Evolutionary conservation across 2,888 invertebrate species (phyloP).

Genomic region (Bedellia somnulentella): DNA sequence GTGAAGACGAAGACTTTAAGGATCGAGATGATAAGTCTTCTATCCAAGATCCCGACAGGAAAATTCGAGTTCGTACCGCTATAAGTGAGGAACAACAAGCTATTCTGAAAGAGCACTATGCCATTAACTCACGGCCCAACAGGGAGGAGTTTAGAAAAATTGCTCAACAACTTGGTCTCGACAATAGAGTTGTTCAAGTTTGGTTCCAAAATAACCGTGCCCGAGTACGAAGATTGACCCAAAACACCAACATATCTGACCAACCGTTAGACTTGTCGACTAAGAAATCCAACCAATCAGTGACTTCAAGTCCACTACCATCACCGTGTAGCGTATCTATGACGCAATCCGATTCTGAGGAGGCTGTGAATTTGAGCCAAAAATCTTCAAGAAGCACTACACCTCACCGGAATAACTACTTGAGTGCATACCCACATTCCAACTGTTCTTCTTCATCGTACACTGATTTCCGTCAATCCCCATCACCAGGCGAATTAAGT

Average conservation of each 20-base stretch:
- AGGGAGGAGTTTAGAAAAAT: conserved; percentile 91
- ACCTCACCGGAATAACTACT: conserved; percentile 44
- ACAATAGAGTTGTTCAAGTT: conserved; percentile 83
- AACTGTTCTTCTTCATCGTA: conserved; percentile 61
- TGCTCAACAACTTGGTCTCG: conserved; percentile 75
- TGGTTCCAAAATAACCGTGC: conserved; percentile 97
- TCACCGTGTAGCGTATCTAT: conserved; percentile 68
- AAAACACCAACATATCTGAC: conserved; percentile 49
- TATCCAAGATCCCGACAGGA: conserved; percentile 67
- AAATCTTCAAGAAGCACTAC: conserved; percentile 68
- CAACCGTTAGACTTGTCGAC: conserved; percentile 91
- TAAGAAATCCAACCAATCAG: conserved; percentile 66
- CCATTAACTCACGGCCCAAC: conserved; percentile 88
- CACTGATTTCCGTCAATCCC: conserved; percentile 49
- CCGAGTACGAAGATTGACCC: conserved; percentile 73
- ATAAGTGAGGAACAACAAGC: conserved; percentile 93
- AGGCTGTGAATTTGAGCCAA: conserved; percentile 78
- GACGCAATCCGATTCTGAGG: conserved; percentile 67
- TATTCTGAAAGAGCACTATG: conserved; percentile 86
- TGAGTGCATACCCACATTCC: conserved; percentile 61
- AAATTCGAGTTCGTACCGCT: conserved; percentile 89
- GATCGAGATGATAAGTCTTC: conserved; percentile 56
- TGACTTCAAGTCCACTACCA: conserved; percentile 61
- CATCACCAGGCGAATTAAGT: conserved; percentile 45
- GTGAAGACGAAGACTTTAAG: conserved; percentile 64